Evolutionary conservation across 1,140 invertebrate genomes (phyloP), one percentile per base, ranked within the genome.

Genomic region (Ceratitis capitata): DNA sequence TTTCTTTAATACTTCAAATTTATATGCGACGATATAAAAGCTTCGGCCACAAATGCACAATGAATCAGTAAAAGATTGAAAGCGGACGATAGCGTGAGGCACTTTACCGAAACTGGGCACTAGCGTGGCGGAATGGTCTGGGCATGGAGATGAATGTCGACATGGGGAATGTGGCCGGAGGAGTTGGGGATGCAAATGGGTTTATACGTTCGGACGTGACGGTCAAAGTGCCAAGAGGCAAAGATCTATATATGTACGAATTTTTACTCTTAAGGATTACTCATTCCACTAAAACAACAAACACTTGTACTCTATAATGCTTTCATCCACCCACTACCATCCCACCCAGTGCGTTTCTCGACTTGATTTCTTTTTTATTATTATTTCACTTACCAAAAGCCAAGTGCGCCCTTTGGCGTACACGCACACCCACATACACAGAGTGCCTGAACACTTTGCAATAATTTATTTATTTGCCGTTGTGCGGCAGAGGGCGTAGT

Each of bases 1-100:
- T 90, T 90, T 88, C 88, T 89, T 90, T 90, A 90, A 90, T 90
- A 89, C 88, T 88, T 26, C 42, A 78, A 47, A 85, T 84, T 84
- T 61, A 84, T 84, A 61, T 35, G 83, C 83, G 39, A 78, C 53
- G 2, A n/a, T 47, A 83, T 53, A 83, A 83, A 83, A 53, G n/a
- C 35, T 78, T 45, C 7, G 61, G 69, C 19, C 35, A 16, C 69
- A 78, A 78, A 45, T 39, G 12, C 39, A 78, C 69, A 78, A 78
- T 42, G 39, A 45, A 47, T 7, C 42, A 42, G 7, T 78, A 39
- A 39, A 45, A 35, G n/a, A 45, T 45, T 19, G 29, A 69, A 12
- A 32, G 14, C 32, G 32, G 16, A 29, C n/a, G 23, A 14, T 19
- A 19, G 3, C 10, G 56, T n/a, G n/a, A n/a, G n/a, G n/a, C n/a